Conservation (phyloP, 2,113 vertebrate genomes). For the Oryzias curvinotus region DNA sequence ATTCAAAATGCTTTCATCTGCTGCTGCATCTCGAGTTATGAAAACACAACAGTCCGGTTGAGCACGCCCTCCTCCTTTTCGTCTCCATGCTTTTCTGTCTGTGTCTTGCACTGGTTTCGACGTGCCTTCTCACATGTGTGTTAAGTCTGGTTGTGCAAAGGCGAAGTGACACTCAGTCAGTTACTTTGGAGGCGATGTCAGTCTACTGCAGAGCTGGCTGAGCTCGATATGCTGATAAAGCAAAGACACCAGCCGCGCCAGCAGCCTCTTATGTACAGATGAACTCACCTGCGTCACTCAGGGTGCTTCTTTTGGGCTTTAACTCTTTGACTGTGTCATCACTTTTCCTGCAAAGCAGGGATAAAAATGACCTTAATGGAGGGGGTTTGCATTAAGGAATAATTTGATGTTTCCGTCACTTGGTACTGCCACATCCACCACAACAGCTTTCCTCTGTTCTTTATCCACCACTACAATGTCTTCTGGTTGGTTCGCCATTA, state of each 20-base stretch:
- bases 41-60: conserved; percentile 28
- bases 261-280: conserved; percentile 18
- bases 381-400: neutral
- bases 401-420: too few species aligned
- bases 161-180: conserved; percentile 31
- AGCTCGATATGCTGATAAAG: conserved; percentile 24
- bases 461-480: too few species aligned
- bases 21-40: conserved; percentile 37
- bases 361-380: conserved; percentile 2
- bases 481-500: too few species aligned
- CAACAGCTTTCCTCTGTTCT: too few species aligned
- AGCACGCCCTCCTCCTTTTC: conserved; percentile 18
- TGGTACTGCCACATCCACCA: too few species aligned
- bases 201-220: conserved; percentile 12
- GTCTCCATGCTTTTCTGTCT: conserved; percentile 4
- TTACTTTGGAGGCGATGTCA: conserved; percentile 12
- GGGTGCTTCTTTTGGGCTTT: neutral
- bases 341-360: conserved; percentile 12
- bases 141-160: conserved; percentile 5
- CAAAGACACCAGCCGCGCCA: conserved; percentile 9
- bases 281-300: conserved; percentile 18
- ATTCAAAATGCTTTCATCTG: conserved; percentile 36
- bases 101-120: neutral
- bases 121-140: conserved; percentile 6
- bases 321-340: conserved; percentile 23